Percentiles rank a stretch among this genome's conserved stretches.
Evolutionary conservation across 2,113 vertebrate species (phyloP).

Genomic region (Oncorhynchus clarkii): DNA sequence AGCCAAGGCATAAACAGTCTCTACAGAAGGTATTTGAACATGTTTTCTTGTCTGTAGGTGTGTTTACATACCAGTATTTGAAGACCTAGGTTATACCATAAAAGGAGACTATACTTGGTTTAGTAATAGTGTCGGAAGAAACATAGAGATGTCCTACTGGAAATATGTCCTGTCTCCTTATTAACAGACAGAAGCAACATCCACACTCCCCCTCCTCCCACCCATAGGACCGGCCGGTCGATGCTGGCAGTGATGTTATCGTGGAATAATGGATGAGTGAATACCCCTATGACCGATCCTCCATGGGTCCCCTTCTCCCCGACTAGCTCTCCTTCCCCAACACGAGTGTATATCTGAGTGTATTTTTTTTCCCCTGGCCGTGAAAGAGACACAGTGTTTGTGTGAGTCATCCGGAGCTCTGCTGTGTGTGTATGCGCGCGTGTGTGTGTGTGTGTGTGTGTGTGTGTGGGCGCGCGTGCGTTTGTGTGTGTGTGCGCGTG

Average conservation of each 20-base stretch:
- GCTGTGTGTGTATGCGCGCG: background rate
- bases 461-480: background rate
- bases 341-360: constrained; percentile 3
- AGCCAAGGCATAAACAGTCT: constrained; percentile 5
- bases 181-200: background rate
- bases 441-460: background rate
- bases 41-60: constrained; percentile 7
- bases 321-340: constrained; percentile 3
- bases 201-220: background rate
- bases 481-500: background rate
- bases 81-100: background rate
- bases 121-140: background rate
- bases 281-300: background rate
- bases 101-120: background rate
- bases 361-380: constrained; percentile 29
- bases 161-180: background rate
- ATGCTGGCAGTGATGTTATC: constrained; percentile 9
- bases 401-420: constrained; percentile 37
- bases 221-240: background rate
- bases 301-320: constrained; percentile 2
- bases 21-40: constrained; percentile 21
- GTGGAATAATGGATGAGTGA: constrained; percentile 23
- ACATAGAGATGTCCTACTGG: background rate
- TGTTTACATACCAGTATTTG: background rate
- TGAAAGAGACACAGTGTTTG: constrained; percentile 36